phyloP scores from a whole-genome alignment of 2,113 vertebrate genomes.

The Corvus moneduloides region DNA sequence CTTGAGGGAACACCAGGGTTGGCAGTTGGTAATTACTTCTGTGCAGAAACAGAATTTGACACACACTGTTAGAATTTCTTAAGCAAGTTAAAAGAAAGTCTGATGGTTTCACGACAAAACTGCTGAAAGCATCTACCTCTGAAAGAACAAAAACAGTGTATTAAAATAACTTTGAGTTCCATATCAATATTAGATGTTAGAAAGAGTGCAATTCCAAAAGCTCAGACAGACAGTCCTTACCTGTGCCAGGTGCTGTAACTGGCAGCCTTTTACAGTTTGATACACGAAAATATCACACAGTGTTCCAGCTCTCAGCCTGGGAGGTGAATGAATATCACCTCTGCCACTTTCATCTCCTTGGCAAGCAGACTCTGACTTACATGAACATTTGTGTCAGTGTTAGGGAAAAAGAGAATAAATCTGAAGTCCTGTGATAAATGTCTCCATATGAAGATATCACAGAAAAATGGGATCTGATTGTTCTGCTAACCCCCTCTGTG shows the following conservation, averaged over 20 bases:
- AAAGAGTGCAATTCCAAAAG: neutral
- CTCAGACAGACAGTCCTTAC: neutral
- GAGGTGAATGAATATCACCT: neutral
- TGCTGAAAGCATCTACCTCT: neutral
- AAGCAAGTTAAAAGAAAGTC: conserved; percentile 19
- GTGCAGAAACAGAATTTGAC: neutral
- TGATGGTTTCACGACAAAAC: neutral
- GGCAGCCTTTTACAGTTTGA: neutral
- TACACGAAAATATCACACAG: neutral
- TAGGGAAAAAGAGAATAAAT: neutral
- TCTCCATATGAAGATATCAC: neutral
- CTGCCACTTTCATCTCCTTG: neutral
- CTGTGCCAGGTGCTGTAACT: neutral
- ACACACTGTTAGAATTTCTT: conserved; percentile 25
- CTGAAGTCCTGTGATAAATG: neutral
- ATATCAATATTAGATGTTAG: neutral
- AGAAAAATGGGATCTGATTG: neutral
- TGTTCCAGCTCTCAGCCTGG: rapidly evolving
- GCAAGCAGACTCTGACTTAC: neutral
- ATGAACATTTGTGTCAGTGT: neutral
- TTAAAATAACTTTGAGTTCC: neutral
- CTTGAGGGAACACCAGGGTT: neutral
- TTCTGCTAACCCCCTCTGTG: neutral
- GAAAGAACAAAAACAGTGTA: neutral
- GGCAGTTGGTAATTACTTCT: conserved; percentile 51